These are phyloP conservation scores for Platycercus adscitus DNA, from an alignment of 2,113 vertebrate species.

Conservation along the genomic window DNA sequence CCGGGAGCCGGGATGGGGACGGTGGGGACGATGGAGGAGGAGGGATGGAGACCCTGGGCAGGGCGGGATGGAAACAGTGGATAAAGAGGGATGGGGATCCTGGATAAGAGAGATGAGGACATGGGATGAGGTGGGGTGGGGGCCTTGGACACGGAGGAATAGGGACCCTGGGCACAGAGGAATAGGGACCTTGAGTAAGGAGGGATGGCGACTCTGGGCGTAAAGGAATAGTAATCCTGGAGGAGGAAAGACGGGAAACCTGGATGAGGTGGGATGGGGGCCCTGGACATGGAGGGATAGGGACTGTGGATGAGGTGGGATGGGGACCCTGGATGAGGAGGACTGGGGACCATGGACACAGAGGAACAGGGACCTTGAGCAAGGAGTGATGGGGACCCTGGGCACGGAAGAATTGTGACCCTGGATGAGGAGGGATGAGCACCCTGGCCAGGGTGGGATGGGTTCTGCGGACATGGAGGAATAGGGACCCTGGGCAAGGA, in stretches of 20 bases:
- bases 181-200: background rate
- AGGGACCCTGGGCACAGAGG: background rate
- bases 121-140: background rate
- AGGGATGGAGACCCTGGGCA: no score
- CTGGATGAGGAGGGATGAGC: background rate
- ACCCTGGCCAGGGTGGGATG: no score
- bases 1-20: background rate
- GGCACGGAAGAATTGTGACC: rapidly evolving
- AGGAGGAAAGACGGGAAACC: rapidly evolving
- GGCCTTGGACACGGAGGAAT: rapidly evolving
- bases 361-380: background rate
- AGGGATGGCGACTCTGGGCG: rapidly evolving
- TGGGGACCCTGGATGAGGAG: no score
- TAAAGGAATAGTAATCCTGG: background rate
- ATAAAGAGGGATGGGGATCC: background rate
- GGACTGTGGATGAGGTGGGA: background rate
- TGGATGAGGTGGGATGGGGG: background rate
- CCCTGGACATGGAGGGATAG: no score
- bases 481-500: no score
- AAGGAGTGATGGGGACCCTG: no score
- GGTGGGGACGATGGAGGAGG: rapidly evolving
- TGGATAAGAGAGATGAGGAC: background rate
- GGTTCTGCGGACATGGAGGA: rapidly evolving
- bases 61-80: background rate
- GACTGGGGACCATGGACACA: background rate